These are phyloP conservation scores for Pongo pygmaeus DNA, from an alignment of 2,113 vertebrate species.

Conservation along the genomic window DNA sequence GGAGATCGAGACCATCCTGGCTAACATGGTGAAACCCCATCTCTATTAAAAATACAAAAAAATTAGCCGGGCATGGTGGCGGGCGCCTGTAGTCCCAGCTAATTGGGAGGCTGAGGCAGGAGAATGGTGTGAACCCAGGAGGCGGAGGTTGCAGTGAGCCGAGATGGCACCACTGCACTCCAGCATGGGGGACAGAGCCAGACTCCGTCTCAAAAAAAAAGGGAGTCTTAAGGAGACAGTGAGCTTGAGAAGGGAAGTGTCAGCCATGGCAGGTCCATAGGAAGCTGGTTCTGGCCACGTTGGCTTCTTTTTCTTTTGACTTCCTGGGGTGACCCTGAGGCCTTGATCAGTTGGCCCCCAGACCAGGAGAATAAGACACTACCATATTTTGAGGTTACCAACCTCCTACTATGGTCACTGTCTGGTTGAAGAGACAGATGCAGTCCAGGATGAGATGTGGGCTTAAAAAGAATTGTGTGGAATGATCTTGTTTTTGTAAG, in stretches of 20 bases:
- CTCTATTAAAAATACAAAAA: too few relatives aligned
- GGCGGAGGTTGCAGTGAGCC: too few relatives aligned
- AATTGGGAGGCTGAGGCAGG: too few relatives aligned
- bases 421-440: background rate
- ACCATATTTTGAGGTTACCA: background rate
- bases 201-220: too few relatives aligned
- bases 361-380: background rate
- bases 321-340: background rate
- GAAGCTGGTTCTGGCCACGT: background rate
- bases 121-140: too few relatives aligned
- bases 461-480: background rate
- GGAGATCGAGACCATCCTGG: too few relatives aligned
- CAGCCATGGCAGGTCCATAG: rapidly evolving
- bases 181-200: too few relatives aligned
- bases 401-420: background rate
- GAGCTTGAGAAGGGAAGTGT: background rate
- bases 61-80: too few relatives aligned
- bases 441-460: background rate
- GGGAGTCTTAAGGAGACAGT: background rate
- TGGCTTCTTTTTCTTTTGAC: background rate
- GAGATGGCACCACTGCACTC: too few relatives aligned
- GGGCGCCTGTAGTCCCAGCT: too few relatives aligned
- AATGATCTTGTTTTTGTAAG: background rate
- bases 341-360: background rate
- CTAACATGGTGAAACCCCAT: too few relatives aligned